These are phyloP conservation scores for Trissonchulus latispiculum DNA, from an alignment of 2,888 invertebrate genomes.

Conservation along the genomic window DNA sequence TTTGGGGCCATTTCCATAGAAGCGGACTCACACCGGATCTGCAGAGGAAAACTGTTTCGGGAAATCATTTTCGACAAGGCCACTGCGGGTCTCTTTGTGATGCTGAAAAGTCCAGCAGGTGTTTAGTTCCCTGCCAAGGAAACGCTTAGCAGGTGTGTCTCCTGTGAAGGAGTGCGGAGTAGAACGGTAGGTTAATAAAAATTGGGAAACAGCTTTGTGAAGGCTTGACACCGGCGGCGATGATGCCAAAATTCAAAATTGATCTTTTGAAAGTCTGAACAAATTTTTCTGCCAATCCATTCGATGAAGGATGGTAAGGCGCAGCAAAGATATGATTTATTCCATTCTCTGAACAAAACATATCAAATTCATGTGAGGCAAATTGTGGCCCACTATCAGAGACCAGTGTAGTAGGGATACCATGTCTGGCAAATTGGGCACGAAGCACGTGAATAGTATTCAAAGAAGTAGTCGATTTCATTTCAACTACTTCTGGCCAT, in stretches of 20 bases:
- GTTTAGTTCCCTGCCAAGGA: neutral
- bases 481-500: neutral
- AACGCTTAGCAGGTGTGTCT: neutral
- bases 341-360: neutral
- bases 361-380: neutral
- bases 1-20: no score
- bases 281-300: neutral
- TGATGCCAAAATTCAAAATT: neutral
- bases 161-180: neutral
- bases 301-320: constrained; percentile 5
- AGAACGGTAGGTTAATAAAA: neutral
- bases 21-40: neutral
- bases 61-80: no score
- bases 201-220: neutral
- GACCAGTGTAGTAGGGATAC: neutral
- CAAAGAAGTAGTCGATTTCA: neutral
- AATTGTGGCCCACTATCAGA: neutral
- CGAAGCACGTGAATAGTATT: neutral
- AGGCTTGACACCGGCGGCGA: neutral
- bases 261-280: neutral
- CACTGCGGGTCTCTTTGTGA: no score
- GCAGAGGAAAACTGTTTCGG: neutral
- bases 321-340: neutral
- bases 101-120: neutral
- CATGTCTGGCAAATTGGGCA: neutral